Evolutionary conservation across 2,113 vertebrate genomes (phyloP).

Genomic region (Catharus bicknelli): DNA sequence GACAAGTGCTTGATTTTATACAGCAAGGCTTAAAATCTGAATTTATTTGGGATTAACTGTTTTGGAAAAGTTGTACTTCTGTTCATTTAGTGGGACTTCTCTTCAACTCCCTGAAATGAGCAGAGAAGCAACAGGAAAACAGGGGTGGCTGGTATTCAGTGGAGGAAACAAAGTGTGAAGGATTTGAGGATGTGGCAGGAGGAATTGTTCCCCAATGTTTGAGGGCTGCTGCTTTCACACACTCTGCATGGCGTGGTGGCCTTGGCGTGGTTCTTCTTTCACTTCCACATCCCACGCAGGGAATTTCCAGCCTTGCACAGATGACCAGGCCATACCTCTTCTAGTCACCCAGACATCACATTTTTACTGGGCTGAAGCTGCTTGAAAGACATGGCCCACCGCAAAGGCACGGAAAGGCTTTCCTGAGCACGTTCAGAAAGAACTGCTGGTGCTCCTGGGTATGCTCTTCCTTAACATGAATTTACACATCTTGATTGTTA

Average conservation of each 20-base stretch:
- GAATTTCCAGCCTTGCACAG: not conserved
- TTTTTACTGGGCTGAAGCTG: not conserved
- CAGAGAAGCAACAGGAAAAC: not conserved
- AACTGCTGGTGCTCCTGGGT: not conserved
- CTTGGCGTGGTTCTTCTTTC: not conserved
- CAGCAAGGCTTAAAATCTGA: not conserved
- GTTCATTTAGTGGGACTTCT: not conserved
- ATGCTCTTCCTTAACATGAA: not conserved
- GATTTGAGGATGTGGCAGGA: not conserved
- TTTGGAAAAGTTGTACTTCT: not conserved
- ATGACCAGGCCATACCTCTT: not conserved
- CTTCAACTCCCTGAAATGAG: not conserved
- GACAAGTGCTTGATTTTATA: not conserved
- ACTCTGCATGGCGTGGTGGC: not conserved
- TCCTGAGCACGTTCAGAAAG: not conserved
- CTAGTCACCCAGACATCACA: not conserved
- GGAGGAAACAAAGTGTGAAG: not conserved
- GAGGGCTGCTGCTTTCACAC: not conserved
- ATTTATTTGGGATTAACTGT: not conserved
- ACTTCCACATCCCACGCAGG: not conserved
- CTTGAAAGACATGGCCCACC: not conserved
- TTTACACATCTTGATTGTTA: not conserved
- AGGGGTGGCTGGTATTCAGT: not conserved
- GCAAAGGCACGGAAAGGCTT: not conserved
- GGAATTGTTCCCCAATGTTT: not conserved